These are phyloP conservation scores for Lithophane ornitopus DNA, from an alignment of 2,888 invertebrate genomes.

Conservation along the genomic window DNA sequence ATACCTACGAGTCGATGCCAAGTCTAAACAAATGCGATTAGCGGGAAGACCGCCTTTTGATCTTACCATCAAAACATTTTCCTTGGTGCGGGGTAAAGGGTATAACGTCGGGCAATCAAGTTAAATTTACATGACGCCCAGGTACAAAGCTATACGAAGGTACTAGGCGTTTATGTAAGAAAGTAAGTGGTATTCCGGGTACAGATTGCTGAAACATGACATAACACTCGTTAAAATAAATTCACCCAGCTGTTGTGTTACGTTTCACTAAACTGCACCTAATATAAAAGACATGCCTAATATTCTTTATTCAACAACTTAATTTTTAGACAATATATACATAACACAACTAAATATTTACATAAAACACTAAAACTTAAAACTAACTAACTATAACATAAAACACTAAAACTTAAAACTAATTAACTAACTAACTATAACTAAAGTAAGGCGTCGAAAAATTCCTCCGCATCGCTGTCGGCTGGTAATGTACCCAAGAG, in stretches of 20 bases:
- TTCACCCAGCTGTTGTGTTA: neutral
- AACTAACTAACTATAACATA: too few species aligned
- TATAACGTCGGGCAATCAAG: conserved; percentile 23
- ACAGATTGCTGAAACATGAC: neutral
- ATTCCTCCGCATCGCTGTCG: too few species aligned
- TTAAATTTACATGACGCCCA: conserved; percentile 1
- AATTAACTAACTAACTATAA: too few species aligned
- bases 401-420: too few species aligned
- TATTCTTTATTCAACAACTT: too few species aligned
- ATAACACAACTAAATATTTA: too few species aligned
- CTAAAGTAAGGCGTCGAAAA: too few species aligned
- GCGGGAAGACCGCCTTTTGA: conserved; percentile 68
- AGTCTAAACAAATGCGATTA: conserved; percentile 69
- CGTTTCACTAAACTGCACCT: too few species aligned
- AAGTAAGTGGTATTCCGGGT: neutral
- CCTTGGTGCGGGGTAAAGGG: conserved; percentile 20
- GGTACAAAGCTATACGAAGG: neutral
- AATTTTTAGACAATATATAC: too few species aligned
- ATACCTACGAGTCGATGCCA: conserved; percentile 38
- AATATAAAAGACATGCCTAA: neutral
- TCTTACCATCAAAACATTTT: conserved; percentile 64
- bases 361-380: too few species aligned
- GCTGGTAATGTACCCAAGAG: too few species aligned
- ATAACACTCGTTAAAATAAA: neutral
- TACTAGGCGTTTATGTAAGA: neutral